Base-by-base conservation (phyloP, 2,797 vertebrate species). In the Catamblyrhynchus diadema region DNA sequence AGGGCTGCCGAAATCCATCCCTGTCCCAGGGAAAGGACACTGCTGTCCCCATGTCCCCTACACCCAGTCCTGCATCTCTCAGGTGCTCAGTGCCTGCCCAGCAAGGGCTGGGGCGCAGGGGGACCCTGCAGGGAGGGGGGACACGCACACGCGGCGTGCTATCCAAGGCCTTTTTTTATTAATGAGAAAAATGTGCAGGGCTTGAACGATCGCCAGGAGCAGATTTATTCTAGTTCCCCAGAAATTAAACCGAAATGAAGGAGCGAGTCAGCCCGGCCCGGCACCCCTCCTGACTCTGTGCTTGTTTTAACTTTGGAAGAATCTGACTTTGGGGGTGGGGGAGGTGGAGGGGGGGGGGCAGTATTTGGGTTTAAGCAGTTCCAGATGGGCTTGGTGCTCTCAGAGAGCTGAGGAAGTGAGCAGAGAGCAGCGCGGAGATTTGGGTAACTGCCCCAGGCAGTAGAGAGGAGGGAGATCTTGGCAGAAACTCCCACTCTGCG, bases 291-390 rank as follows among this genome's bases (percentile, higher is more conserved):
- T 91, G 94, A 97, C 94, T 94, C 96, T 79, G 88, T 97, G 98
- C 98, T 98, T 98, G 98, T 98, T 98, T 98, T 98, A 98, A 98
- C 97, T 98, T 97, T 90, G 96, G 98, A 98, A 97, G 98, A 98
- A 98, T 98, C 97, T 97, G 97, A 96, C 96, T 97, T 96, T 85
- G 88, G 93, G 94, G 82, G 81, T 86, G 95, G 87, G 96, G 96
- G 91, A 95, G 81, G 94, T 12, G 4, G 69, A 56, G 59, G 91
- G 72, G 84, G 92, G 94, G 96, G 53, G 53, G 75, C 60, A 77
- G 93, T 97, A 98, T 98, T 98, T 98, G 96, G 97, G 97, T 97
- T 98, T 98, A 98, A 98, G 97, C 97, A 98, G 98, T 98, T 98
- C 98, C 98, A 98, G 98, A 98, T 98, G 98, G 97, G 96, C 93